Base-by-base conservation (phyloP, 1,140 invertebrate genomes). In the Meteorus sp. region DNA sequence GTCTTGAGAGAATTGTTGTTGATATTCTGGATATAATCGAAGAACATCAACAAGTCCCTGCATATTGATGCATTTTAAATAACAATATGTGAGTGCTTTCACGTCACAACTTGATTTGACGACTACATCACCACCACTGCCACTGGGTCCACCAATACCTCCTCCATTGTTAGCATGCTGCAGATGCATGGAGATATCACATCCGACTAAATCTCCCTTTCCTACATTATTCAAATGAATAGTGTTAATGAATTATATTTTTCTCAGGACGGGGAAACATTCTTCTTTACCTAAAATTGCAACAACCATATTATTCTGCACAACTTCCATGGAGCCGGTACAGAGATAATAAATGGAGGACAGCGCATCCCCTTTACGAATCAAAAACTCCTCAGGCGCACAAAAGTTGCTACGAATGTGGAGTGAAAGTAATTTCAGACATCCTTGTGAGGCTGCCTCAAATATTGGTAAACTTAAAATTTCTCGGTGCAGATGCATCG, bases 291-390 rank as follows among this genome's bases (percentile, higher is more conserved):
- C 96, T 69, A 99, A 84, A 72, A 99, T 99, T 43, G 97, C 97
- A 15, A 99, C 95, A 44, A 99, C 97, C 89, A 98, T 97, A 60
- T 92, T 92, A 73, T 98, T 93, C 76, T 97, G 95, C 59, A 99
- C 90, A 31, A 99, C 96, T 81, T 99, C 97, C 89, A 99, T 98
- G 3, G 95, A 98, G 3, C 97, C 97, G 68, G 97, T 95, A 76
- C 93, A 97, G 29, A 98, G 87, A 75, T 97, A 97, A 81, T 98
- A 97, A 64, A 99, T 92, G 65, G 95, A 96, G 35, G 92, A 91
- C 0, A 99, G 85, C 1, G 97, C 95, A 74, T 99, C 97, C 17
- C 97, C 96, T 80, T 93, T 92, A 79, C 99, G 96, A 15, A 99
- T 91, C 9, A 99, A 83, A 73, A 92, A 98, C 78, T 99, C 97